These are phyloP conservation scores for Creontiades dilutus DNA, from an alignment of 2,888 invertebrate species.

Conservation along the genomic window DNA sequence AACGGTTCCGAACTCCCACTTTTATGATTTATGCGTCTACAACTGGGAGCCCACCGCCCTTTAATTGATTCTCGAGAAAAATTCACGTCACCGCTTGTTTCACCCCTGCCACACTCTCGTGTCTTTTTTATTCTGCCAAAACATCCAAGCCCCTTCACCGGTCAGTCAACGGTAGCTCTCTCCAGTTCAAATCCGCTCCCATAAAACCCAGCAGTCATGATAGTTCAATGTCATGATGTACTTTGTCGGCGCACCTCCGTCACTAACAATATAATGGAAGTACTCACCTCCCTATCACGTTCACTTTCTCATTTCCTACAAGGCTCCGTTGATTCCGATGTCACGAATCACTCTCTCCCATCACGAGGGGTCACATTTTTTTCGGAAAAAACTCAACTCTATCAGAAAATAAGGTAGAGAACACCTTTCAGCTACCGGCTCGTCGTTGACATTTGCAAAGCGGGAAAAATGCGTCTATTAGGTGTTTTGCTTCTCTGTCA, in stretches of 20 bases:
- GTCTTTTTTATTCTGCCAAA: too few species aligned
- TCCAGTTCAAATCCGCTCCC: not conserved
- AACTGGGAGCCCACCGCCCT: too few species aligned
- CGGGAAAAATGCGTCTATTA: not conserved
- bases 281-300: not conserved
- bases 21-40: too few species aligned
- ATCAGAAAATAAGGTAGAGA: not conserved
- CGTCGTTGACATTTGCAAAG: not conserved
- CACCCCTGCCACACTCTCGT: too few species aligned
- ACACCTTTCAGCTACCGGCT: not conserved
- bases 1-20: too few species aligned
- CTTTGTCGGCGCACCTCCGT: not conserved
- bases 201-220: not conserved
- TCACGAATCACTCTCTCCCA: slow-evolving; percentile 31
- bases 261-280: not conserved
- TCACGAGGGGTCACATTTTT: slow-evolving; percentile 8
- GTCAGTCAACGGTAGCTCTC: not conserved
- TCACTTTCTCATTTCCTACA: not conserved
- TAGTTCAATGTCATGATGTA: not conserved
- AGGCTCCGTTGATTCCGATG: not conserved
- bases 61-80: too few species aligned
- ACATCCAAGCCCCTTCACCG: too few species aligned
- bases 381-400: not conserved
- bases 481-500: too few species aligned
- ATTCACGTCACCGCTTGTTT: too few species aligned